phyloP scores from a whole-genome alignment of 2,888 invertebrate species.

The Pollenia griseotomentosa region DNA sequence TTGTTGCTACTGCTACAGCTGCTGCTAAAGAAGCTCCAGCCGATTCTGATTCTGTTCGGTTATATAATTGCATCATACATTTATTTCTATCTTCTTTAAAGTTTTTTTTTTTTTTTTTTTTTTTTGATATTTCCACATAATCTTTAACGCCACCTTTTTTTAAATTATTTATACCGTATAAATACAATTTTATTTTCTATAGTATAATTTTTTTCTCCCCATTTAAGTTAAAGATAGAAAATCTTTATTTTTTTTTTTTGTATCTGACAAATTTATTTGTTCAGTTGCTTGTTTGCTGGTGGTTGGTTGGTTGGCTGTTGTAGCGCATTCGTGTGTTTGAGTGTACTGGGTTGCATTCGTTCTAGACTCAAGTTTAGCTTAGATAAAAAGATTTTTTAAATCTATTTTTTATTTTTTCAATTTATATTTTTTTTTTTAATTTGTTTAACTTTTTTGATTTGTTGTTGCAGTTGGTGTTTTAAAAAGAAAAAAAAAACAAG shows the following conservation, averaged over 20 bases:
- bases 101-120: conserved; percentile 30
- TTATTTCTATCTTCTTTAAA: conserved; percentile 38
- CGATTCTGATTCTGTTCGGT: conserved; percentile 44
- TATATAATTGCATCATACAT: conserved; percentile 66
- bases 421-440: conserved; percentile 48
- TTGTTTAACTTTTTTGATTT: conserved; percentile 37
- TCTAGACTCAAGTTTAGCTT: conserved; percentile 60
- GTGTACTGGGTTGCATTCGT: conserved; percentile 65
- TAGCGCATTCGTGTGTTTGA: neutral
- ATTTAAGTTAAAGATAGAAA: conserved; percentile 48
- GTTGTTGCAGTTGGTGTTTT: conserved; percentile 27
- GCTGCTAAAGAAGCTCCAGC: neutral
- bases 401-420: conserved; percentile 27
- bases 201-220: conserved; percentile 6
- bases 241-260: conserved; percentile 30
- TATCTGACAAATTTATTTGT: conserved; percentile 57
- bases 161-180: conserved; percentile 60
- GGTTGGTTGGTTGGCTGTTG: conserved; percentile 24
- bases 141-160: conserved; percentile 65
- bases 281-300: conserved; percentile 49
- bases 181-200: conserved; percentile 32
- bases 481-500: conserved; percentile 32
- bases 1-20: conserved; percentile 15
- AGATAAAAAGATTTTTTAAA: conserved; percentile 47
- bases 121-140: conserved; percentile 60